Evolutionary conservation across 1,140 invertebrate species (phyloP).

Genomic region (Pogonomyrmex californicus): DNA sequence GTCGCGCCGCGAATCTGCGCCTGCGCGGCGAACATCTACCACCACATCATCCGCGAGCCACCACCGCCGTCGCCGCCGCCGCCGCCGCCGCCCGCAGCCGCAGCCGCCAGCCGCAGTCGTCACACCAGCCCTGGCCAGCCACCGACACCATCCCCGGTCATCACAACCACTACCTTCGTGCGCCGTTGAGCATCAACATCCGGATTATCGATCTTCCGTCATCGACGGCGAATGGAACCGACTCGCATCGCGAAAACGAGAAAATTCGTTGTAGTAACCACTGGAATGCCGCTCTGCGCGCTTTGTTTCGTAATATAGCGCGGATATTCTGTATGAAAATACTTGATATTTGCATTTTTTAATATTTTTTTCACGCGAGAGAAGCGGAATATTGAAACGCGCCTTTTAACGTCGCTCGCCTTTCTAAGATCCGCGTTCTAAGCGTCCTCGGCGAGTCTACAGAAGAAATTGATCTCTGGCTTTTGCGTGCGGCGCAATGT

Average conservation of each 20-base stretch:
- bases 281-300: background rate
- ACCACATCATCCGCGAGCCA: conserved; percentile 62
- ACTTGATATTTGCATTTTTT: background rate
- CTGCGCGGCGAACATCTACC: conserved; percentile 81
- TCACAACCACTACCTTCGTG: conserved; percentile 66
- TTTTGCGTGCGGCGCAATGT: conserved; percentile 17
- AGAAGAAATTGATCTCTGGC: conserved; percentile 30
- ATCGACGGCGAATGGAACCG: too few relatives aligned
- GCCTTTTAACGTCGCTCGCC: background rate
- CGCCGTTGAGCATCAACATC: conserved; percentile 74
- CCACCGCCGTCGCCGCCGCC: conserved; percentile 74
- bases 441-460: background rate
- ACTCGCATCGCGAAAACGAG: too few relatives aligned
- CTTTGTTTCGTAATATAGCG: background rate
- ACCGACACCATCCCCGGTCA: conserved; percentile 79
- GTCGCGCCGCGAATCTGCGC: conserved; percentile 85
- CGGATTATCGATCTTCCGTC: conserved; percentile 51
- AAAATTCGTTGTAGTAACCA: too few relatives aligned
- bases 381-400: background rate
- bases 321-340: background rate
- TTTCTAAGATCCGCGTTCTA: background rate
- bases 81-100: conserved; percentile 75
- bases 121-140: conserved; percentile 80
- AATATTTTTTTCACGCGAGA: background rate
- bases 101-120: too few relatives aligned